These are phyloP conservation scores for Parascotia fuliginaria DNA, from an alignment of 2,888 invertebrate species.

Conservation along the genomic window DNA sequence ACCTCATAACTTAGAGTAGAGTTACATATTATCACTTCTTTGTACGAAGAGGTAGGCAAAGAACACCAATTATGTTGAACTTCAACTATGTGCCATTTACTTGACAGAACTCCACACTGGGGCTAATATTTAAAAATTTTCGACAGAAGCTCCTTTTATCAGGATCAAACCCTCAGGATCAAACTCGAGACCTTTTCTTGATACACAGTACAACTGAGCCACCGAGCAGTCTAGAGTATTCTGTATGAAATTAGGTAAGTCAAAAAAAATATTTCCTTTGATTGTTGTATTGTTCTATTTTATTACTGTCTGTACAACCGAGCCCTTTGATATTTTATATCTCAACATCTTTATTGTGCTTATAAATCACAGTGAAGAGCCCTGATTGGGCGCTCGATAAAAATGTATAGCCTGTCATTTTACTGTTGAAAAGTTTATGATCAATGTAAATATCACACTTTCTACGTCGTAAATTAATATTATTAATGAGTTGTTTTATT, in stretches of 20 bases:
- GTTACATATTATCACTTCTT: too few species aligned
- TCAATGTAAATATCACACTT: constrained; percentile 42
- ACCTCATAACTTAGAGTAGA: too few species aligned
- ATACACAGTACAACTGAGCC: too few species aligned
- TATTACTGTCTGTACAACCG: constrained; percentile 24
- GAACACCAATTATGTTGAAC: too few species aligned
- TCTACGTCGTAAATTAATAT: constrained; percentile 24
- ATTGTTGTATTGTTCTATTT: too few species aligned
- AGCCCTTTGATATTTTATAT: constrained; percentile 60
- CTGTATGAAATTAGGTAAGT: neutral
- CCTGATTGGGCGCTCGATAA: constrained; percentile 49
- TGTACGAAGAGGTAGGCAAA: too few species aligned
- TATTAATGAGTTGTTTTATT: constrained; percentile 14
- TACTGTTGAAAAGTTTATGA: constrained; percentile 31
- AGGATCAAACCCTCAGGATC: too few species aligned
- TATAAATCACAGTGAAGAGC: constrained; percentile 58
- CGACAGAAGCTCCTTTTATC: too few species aligned
- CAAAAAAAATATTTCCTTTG: neutral
- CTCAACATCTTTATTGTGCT: constrained; percentile 58
- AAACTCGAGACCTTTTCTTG: too few species aligned
- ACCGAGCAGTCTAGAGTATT: neutral
- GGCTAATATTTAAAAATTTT: too few species aligned
- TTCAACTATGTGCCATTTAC: too few species aligned
- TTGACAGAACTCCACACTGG: too few species aligned
- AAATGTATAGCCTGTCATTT: constrained; percentile 47